phyloP scores from a whole-genome alignment of 1,140 invertebrate species.

The Ips nitidus region DNA sequence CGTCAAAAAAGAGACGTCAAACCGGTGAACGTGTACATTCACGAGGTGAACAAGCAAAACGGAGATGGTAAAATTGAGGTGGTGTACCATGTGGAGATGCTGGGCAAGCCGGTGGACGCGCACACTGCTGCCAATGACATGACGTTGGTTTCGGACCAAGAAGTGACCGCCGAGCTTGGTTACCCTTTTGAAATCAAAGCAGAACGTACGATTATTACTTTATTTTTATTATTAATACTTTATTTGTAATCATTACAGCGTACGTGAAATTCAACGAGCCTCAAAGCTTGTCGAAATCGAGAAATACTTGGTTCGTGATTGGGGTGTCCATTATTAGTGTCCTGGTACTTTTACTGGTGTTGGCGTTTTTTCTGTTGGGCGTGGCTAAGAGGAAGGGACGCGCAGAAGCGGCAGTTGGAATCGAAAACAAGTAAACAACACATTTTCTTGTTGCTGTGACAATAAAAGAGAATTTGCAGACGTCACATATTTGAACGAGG shows the following conservation, averaged over 20 bases:
- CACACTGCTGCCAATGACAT: constrained; percentile 77
- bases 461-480: constrained; percentile 20
- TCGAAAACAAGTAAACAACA: constrained; percentile 38
- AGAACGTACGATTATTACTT: constrained; percentile 64
- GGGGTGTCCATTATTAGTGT: constrained; percentile 63
- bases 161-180: constrained; percentile 72
- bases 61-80: constrained; percentile 56
- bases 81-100: constrained; percentile 76
- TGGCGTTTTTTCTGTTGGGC: constrained; percentile 62
- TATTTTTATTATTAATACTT: background rate
- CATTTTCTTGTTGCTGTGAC: constrained; percentile 5
- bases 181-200: constrained; percentile 76
- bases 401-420: constrained; percentile 7
- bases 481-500: constrained; percentile 44
- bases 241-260: constrained; percentile 55
- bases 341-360: constrained; percentile 62
- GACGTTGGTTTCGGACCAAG: constrained; percentile 70
- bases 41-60: constrained; percentile 53
- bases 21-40: constrained; percentile 55
- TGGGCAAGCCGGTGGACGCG: constrained; percentile 73
- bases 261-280: constrained; percentile 68
- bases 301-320: constrained; percentile 66
- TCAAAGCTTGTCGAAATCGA: constrained; percentile 62
- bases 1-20: constrained; percentile 46
- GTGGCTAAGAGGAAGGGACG: constrained; percentile 60